Evolutionary conservation across 2,888 invertebrate genomes (phyloP).

Genomic region (Pterobdella sp.): DNA sequence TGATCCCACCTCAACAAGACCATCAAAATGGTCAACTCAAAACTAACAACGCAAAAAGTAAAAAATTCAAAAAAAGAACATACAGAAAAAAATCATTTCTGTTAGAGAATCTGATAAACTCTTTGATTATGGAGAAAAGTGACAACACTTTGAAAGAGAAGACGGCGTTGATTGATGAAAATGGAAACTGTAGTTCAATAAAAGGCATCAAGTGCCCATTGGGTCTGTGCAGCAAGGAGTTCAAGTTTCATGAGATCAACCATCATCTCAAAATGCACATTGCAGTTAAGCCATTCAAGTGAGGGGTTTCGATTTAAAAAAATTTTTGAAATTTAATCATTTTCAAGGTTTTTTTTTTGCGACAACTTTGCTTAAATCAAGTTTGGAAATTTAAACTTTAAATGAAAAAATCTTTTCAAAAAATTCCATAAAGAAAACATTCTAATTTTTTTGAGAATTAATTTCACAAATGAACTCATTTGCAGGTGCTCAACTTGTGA

Average conservation of each 20-base stretch:
- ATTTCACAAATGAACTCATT: background rate
- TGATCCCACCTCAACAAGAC: background rate
- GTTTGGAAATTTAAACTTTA: background rate
- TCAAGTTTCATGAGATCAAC: constrained; percentile 16
- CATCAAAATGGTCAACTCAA: background rate
- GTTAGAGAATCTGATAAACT: background rate
- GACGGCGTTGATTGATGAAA: background rate
- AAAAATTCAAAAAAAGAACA: constrained; percentile 8
- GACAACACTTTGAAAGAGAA: background rate
- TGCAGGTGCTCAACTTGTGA: constrained; percentile 15
- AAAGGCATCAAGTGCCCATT: constrained; percentile 13
- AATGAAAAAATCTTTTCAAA: background rate
- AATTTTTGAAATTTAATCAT: background rate
- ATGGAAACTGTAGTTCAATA: background rate
- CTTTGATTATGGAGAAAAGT: background rate
- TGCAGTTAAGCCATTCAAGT: constrained; percentile 20
- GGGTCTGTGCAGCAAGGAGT: constrained; percentile 6
- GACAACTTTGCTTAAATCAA: background rate
- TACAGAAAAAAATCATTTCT: constrained; percentile 8
- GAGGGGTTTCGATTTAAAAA: background rate
- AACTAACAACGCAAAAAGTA: background rate
- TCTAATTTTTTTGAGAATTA: background rate
- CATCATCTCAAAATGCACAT: constrained; percentile 20
- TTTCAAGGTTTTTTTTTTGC: background rate
- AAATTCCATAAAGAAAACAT: background rate